Evolutionary conservation across 2,888 invertebrate genomes (phyloP).

Genomic region (Bellardia pandia): DNA sequence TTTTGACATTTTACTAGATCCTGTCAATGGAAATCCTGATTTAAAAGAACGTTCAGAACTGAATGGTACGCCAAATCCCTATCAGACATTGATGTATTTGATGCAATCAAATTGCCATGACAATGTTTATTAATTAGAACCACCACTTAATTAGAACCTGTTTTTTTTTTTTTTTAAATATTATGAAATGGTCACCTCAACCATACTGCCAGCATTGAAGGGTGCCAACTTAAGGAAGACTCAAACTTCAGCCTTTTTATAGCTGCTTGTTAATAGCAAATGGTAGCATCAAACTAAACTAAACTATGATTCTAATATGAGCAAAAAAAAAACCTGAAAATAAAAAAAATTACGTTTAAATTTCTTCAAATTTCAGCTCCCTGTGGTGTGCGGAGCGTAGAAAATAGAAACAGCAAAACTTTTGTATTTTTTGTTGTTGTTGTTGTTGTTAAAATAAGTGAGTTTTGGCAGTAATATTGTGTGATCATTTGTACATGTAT

Average conservation of each 20-base stretch:
- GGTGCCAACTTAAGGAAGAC: constrained; percentile 63
- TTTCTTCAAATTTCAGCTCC: constrained; percentile 62
- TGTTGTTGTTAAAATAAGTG: constrained; percentile 4
- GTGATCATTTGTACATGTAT: constrained; percentile 65
- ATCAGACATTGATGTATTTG: no score
- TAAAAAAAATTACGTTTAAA: constrained; percentile 42
- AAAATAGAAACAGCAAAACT: constrained; percentile 30
- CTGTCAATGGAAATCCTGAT: no score
- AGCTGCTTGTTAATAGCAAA: constrained; percentile 66
- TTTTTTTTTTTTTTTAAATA: no score
- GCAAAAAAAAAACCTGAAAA: constrained; percentile 29
- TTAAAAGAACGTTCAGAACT: no score
- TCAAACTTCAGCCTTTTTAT: constrained; percentile 53
- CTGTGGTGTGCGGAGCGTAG: constrained; percentile 61
- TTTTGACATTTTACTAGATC: no score
- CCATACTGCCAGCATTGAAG: constrained; percentile 50
- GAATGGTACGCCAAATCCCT: no score
- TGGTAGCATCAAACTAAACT: constrained; percentile 64
- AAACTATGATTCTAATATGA: constrained; percentile 66
- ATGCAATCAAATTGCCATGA: no score
- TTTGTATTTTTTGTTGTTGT: neutral
- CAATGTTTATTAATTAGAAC: no score
- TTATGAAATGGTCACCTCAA: constrained; percentile 9
- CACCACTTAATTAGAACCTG: no score
- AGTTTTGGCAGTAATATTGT: constrained; percentile 48